A percentile compares a stretch with the other conserved stretches of the same genome.
Evolutionary conservation across 2,888 invertebrate species (phyloP).

Genomic region (Adelognathus sp.): DNA sequence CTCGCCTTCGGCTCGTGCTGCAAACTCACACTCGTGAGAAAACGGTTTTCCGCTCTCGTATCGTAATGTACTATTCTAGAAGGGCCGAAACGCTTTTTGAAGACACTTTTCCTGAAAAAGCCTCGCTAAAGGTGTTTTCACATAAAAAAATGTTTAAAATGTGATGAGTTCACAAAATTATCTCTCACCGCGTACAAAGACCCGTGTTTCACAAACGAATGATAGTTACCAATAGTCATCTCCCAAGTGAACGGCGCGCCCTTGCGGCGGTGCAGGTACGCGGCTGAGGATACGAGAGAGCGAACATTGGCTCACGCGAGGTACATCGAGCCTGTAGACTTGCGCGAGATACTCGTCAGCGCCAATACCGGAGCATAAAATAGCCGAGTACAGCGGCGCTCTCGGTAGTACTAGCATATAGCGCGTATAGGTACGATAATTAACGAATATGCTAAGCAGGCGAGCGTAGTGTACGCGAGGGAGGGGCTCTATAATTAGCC

Average conservation of each 20-base stretch:
- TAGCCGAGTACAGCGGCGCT: too few relatives aligned
- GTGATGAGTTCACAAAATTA: too few relatives aligned
- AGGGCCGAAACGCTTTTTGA: too few relatives aligned
- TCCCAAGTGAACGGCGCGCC: neutral
- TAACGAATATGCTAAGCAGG: slow-evolving; percentile 78
- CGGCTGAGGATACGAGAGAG: slow-evolving; percentile 39
- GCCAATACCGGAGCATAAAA: slow-evolving; percentile 47
- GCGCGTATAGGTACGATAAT: slow-evolving; percentile 69
- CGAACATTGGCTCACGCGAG: slow-evolving; percentile 67
- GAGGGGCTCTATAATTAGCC: slow-evolving; percentile 76
- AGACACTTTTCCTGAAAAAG: too few relatives aligned
- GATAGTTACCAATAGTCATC: neutral
- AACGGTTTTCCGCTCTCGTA: too few relatives aligned
- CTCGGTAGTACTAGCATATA: slow-evolving; percentile 9
- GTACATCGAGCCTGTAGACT: slow-evolving; percentile 17
- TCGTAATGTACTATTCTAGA: too few relatives aligned
- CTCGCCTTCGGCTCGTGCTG: too few relatives aligned
- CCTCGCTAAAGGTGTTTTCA: too few relatives aligned
- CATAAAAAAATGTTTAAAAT: too few relatives aligned
- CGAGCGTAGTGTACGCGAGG: slow-evolving; percentile 67
- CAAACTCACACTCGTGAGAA: too few relatives aligned
- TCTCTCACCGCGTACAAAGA: too few relatives aligned
- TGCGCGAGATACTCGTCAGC: slow-evolving; percentile 45
- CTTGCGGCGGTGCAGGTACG: slow-evolving; percentile 30
- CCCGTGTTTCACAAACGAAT: too few relatives aligned